Conservation (phyloP, 1,140 invertebrate genomes). For the Chironomus striatipennis region DNA sequence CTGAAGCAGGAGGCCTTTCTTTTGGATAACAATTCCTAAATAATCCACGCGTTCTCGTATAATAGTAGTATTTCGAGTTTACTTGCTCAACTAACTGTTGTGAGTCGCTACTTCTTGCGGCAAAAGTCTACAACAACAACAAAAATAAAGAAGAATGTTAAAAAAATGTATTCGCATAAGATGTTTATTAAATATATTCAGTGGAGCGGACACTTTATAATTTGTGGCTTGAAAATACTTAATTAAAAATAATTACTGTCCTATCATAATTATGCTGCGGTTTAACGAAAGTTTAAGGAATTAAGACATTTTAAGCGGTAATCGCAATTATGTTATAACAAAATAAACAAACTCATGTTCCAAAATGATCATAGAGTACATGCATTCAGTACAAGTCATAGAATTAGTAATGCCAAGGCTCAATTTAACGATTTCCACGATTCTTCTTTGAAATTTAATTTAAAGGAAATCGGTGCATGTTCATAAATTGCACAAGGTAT, state of each 20-base stretch:
- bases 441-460: too few relatives aligned
- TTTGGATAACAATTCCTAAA: constrained; percentile 87
- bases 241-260: background rate
- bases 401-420: too few relatives aligned
- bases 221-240: background rate
- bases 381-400: too few relatives aligned
- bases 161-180: background rate
- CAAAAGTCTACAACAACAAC: constrained; percentile 56
- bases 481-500: too few relatives aligned
- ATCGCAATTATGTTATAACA: too few relatives aligned
- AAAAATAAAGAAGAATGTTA: constrained; percentile 16
- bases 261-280: too few relatives aligned
- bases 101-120: constrained; percentile 58
- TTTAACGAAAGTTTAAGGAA: too few relatives aligned
- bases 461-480: too few relatives aligned
- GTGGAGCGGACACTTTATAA: background rate
- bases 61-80: constrained; percentile 76
- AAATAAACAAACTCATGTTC: too few relatives aligned
- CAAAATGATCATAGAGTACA: too few relatives aligned
- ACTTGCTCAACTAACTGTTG: constrained; percentile 65
- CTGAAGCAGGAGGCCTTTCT: constrained; percentile 60
- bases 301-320: too few relatives aligned
- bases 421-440: too few relatives aligned
- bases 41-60: constrained; percentile 76
- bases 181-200: constrained; percentile 15